A percentile compares a stretch with the other conserved stretches of the same genome.
phyloP scores from a whole-genome alignment of 2,888 invertebrate species.

The Campaea margaritaria region DNA sequence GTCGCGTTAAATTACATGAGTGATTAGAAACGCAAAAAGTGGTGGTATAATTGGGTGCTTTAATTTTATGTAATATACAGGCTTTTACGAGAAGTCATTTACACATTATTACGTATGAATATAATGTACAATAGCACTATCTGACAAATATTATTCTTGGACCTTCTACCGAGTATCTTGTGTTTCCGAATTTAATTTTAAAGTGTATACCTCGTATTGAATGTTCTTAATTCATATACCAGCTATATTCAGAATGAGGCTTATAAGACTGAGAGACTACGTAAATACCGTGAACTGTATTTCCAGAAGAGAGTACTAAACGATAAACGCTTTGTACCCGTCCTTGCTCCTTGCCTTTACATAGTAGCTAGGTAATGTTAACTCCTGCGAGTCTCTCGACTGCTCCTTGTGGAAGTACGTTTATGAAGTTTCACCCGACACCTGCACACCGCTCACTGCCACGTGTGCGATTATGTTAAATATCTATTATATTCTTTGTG shows the following conservation, averaged over 20 bases:
- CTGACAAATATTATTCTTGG: slow-evolving; percentile 52
- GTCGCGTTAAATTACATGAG: slow-evolving; percentile 56
- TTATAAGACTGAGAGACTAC: slow-evolving; percentile 83
- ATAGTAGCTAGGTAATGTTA: slow-evolving; percentile 79
- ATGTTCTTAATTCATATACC: slow-evolving; percentile 59
- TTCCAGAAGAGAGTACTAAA: slow-evolving; percentile 76
- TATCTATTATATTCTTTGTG: slow-evolving; percentile 12
- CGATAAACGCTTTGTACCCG: slow-evolving; percentile 83
- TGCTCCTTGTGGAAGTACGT: slow-evolving; percentile 72
- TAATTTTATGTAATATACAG: slow-evolving; percentile 74
- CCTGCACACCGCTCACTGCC: slow-evolving; percentile 41
- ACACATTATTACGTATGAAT: slow-evolving; percentile 58
- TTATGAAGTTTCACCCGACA: slow-evolving; percentile 58
- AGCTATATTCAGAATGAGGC: slow-evolving; percentile 71
- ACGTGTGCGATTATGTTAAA: slow-evolving; percentile 32
- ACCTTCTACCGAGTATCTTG: slow-evolving; percentile 31
- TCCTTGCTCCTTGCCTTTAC: slow-evolving; percentile 84
- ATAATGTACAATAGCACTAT: slow-evolving; percentile 65
- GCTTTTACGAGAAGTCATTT: slow-evolving; percentile 64
- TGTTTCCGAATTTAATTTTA: slow-evolving; percentile 31
- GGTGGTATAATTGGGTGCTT: slow-evolving; percentile 78
- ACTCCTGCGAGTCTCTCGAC: slow-evolving; percentile 59
- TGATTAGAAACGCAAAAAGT: slow-evolving; percentile 67
- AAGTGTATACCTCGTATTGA: slow-evolving; percentile 41
- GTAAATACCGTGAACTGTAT: slow-evolving; percentile 79